Conservation (phyloP, 1,140 invertebrate genomes). For the Eupristina koningsbergeri region DNA sequence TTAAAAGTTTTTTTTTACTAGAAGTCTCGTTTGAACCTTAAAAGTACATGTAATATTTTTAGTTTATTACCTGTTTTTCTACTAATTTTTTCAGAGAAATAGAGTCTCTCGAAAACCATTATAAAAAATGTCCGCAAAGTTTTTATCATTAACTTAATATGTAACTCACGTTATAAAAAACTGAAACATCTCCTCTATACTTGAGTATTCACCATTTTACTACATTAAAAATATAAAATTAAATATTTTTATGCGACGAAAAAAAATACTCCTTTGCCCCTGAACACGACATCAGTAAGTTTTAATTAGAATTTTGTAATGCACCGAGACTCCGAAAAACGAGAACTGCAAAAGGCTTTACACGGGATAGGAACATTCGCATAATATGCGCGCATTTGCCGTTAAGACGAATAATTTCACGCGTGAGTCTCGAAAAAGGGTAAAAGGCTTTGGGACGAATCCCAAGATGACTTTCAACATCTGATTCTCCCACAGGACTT, state of each 20-base stretch:
- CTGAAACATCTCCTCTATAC: background rate
- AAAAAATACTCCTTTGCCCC: constrained; percentile 4
- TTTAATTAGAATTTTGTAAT: constrained; percentile 48
- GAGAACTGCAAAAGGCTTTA: constrained; percentile 31
- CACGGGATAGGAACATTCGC: background rate
- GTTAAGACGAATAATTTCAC: constrained; percentile 29
- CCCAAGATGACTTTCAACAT: background rate
- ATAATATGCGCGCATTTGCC: constrained; percentile 14
- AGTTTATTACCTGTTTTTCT: background rate
- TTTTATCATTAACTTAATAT: background rate
- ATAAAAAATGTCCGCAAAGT: background rate
- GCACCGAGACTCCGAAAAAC: constrained; percentile 22
- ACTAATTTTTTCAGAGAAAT: background rate
- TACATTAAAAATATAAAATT: background rate
- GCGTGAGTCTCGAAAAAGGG: constrained; percentile 17
- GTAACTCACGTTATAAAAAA: background rate
- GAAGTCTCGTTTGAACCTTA: too few relatives aligned
- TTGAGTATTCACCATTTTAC: background rate
- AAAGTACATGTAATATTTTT: too few relatives aligned
- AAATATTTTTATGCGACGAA: background rate
- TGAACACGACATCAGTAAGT: background rate
- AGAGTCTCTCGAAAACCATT: background rate
- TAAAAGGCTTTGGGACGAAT: constrained; percentile 13
- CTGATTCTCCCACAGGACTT: background rate
- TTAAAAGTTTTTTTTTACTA: too few relatives aligned